phyloP scores from a whole-genome alignment of 1,140 invertebrate genomes.

The Eubasilissa regina region DNA sequence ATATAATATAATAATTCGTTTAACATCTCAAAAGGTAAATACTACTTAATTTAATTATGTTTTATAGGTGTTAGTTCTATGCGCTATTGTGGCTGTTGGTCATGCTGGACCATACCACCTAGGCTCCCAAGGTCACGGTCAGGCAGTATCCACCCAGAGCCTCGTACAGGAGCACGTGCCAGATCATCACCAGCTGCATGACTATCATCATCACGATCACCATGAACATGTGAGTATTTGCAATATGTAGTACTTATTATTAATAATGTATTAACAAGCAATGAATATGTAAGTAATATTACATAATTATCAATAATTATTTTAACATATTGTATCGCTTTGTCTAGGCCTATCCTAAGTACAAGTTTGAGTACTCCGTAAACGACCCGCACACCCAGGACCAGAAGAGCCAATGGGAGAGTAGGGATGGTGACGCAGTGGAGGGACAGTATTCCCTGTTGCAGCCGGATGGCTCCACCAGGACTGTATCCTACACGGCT shows the following conservation, averaged over 20 bases:
- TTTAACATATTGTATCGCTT: no score
- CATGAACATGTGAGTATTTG: constrained; percentile 18
- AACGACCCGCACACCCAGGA: constrained; percentile 73
- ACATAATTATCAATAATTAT: no score
- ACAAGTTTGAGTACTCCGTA: constrained; percentile 72
- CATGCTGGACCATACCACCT: constrained; percentile 65
- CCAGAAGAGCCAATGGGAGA: constrained; percentile 73
- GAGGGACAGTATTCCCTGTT: constrained; percentile 72
- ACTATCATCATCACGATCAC: not conserved
- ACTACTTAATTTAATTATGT: not conserved
- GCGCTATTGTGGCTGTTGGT: constrained; percentile 63
- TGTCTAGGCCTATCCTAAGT: constrained; percentile 72
- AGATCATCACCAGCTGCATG: constrained; percentile 60
- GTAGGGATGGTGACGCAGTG: constrained; percentile 71
- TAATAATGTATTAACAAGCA: no score
- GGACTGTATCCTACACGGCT: constrained; percentile 74
- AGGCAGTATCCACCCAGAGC: constrained; percentile 68
- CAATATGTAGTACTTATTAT: no score
- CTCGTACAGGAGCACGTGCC: constrained; percentile 69
- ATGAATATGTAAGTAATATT: no score
- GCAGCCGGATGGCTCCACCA: constrained; percentile 73
- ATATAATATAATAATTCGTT: no score
- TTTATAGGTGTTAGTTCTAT: not conserved
- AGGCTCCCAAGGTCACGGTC: constrained; percentile 50
- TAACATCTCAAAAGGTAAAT: no score